Evolutionary conservation across 2,797 vertebrate species (phyloP), one percentile per base, ranked within the genome.

Genomic region (Fistularia tabacaria): DNA sequence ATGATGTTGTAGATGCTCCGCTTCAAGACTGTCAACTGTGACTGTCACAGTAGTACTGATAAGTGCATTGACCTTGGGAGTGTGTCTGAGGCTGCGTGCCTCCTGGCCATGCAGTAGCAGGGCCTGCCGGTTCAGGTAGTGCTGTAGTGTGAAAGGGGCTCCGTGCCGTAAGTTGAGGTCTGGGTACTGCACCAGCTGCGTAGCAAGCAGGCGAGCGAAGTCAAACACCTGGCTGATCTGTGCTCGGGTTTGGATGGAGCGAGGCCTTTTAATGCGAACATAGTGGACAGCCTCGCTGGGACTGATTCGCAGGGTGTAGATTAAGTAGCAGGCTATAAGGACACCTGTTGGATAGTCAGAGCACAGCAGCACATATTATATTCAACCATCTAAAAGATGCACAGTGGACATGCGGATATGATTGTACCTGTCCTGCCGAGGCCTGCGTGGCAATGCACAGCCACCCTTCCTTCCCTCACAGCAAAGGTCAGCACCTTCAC

Each of bases 381-480:
- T 39, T 38, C 13, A 25, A 25, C 5, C 25, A 5, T 25, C 25
- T n/a, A 25, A 25, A 25, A 25, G 25, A 25, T 25, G 25, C 25
- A 25, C 25, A 25, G 25, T 25, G 25, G 25, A 25, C 2, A 25
- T 25, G 25, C 25, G 5, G 25, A 25, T 25, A 25, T 25, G 25
- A 25, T 44, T 65, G 38, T 69, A 88, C 92, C 92, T 82, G 92
- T 93, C 54, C 92, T 88, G 39, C 92, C 92, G 9, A 94, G 81
- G 51, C 92, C 92, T 51, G 92, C 92, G 3, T 94, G 92, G 60
- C 92, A 93, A 71, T 93, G 92, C 42, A 94, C 89, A 1, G 91
- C 92, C 49, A 94, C 90, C 64, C 87, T 85, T 15, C 92, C 92
- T 63, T 93, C 89, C 40, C 62, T 85, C 41, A 91, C 84, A n/a